phyloP scores from a whole-genome alignment of 1,140 invertebrate species.

The Magallana gigas region DNA sequence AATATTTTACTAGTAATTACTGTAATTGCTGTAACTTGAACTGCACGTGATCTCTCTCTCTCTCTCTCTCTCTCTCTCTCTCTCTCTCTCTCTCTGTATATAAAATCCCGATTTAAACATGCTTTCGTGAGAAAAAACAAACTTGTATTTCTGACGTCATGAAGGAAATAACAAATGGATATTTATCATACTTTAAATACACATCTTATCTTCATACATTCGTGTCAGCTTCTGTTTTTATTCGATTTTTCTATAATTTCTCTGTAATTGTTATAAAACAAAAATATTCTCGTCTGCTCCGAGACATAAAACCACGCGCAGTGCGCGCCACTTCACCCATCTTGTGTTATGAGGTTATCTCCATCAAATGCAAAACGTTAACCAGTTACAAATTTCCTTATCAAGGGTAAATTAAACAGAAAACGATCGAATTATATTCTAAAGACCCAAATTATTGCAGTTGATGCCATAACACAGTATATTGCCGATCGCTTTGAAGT shows the following conservation, averaged over 20 bases:
- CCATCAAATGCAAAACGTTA: slow-evolving; percentile 22
- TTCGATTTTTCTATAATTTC: slow-evolving; percentile 34
- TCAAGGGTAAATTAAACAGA: slow-evolving; percentile 38
- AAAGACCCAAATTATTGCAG: slow-evolving; percentile 18
- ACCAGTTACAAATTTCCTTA: slow-evolving; percentile 33
- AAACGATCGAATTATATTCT: slow-evolving; percentile 37
- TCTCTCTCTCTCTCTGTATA: too few species aligned
- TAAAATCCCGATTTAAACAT: too few species aligned
- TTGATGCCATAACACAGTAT: slow-evolving; percentile 13
- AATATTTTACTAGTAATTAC: too few species aligned
- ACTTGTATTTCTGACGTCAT: slow-evolving; percentile 16
- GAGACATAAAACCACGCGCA: slow-evolving; percentile 23
- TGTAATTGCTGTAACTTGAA: background rate
- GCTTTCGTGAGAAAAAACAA: background rate
- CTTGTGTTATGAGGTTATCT: slow-evolving; percentile 14
- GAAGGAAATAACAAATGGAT: slow-evolving; percentile 26
- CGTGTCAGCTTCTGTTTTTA: slow-evolving; percentile 37
- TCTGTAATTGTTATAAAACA: slow-evolving; percentile 22
- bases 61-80: too few species aligned
- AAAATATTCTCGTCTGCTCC: slow-evolving; percentile 27
- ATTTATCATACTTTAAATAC: slow-evolving; percentile 37
- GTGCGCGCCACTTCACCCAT: slow-evolving; percentile 11
- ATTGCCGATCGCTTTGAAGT: background rate
- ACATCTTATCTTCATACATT: slow-evolving; percentile 18
- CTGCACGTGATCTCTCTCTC: too few species aligned